Conservation (phyloP, 1,140 invertebrate genomes). For the Chlorops oryzae region DNA sequence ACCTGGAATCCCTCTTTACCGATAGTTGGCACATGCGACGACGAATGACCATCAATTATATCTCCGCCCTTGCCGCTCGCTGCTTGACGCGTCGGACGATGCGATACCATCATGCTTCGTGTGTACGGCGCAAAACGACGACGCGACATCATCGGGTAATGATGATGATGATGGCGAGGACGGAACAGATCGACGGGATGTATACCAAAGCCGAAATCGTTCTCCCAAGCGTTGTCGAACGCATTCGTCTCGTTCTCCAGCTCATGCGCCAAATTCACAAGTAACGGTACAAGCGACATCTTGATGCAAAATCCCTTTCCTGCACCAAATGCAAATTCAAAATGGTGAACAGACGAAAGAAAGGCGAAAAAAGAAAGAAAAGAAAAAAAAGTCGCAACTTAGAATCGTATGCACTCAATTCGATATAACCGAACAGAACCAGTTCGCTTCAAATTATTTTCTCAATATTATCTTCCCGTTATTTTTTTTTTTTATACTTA, state of each 20-base stretch:
- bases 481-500: too few species aligned
- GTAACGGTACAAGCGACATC: conserved; percentile 41
- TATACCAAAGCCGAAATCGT: conserved; percentile 42
- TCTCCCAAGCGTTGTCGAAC: conserved; percentile 27
- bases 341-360: too few species aligned
- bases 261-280: conserved; percentile 34
- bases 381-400: too few species aligned
- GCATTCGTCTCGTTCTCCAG: conserved; percentile 25
- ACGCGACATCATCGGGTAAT: background rate
- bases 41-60: conserved; percentile 7
- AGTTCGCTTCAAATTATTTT: too few species aligned
- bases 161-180: conserved; percentile 22
- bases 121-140: conserved; percentile 22
- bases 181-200: conserved; percentile 39
- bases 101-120: conserved; percentile 12
- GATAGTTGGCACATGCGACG: conserved; percentile 25
- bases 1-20: conserved; percentile 62
- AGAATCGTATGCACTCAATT: too few species aligned
- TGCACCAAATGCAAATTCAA: too few species aligned
- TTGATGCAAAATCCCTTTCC: too few species aligned
- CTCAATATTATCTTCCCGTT: too few species aligned
- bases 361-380: too few species aligned
- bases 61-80: background rate
- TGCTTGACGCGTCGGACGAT: conserved; percentile 13
- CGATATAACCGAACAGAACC: too few species aligned